Percentiles rank a stretch among this genome's conserved stretches.
These are phyloP conservation scores for Centruroides vittatus DNA, from an alignment of 1,140 invertebrate genomes.

Conservation along the genomic window DNA sequence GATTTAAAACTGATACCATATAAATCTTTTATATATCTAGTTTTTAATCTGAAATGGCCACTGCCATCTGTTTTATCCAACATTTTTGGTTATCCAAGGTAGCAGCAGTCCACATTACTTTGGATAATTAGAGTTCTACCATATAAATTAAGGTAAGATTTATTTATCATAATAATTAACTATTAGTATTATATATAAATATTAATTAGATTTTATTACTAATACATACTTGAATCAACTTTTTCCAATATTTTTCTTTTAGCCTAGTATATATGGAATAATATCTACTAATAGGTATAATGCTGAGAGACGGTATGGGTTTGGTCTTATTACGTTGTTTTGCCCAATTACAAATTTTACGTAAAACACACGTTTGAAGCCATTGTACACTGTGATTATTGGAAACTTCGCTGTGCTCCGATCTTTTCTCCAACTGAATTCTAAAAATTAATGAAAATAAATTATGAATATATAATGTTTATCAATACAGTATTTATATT, in stretches of 20 bases:
- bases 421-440: neutral
- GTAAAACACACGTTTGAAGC: slow-evolving; percentile 33
- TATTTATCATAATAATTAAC: neutral
- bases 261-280: slow-evolving; percentile 51
- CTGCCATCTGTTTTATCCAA: too few relatives aligned
- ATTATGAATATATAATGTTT: too few relatives aligned
- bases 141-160: slow-evolving; percentile 22
- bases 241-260: slow-evolving; percentile 61
- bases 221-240: slow-evolving; percentile 43
- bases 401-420: neutral
- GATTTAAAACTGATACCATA: too few relatives aligned
- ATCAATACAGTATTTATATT: too few relatives aligned
- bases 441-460: neutral
- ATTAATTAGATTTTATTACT: slow-evolving; percentile 9
- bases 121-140: too few relatives aligned
- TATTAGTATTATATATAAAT: neutral
- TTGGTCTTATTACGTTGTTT: slow-evolving; percentile 22
- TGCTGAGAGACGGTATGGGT: slow-evolving; percentile 38
- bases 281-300: slow-evolving; percentile 54
- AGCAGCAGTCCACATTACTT: too few relatives aligned
- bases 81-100: too few relatives aligned
- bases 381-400: slow-evolving; percentile 18
- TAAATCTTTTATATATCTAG: too few relatives aligned
- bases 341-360: slow-evolving; percentile 52
- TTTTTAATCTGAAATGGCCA: too few relatives aligned